Base-by-base conservation (phyloP, 2,113 vertebrate genomes). In the Lepus americanus region DNA sequence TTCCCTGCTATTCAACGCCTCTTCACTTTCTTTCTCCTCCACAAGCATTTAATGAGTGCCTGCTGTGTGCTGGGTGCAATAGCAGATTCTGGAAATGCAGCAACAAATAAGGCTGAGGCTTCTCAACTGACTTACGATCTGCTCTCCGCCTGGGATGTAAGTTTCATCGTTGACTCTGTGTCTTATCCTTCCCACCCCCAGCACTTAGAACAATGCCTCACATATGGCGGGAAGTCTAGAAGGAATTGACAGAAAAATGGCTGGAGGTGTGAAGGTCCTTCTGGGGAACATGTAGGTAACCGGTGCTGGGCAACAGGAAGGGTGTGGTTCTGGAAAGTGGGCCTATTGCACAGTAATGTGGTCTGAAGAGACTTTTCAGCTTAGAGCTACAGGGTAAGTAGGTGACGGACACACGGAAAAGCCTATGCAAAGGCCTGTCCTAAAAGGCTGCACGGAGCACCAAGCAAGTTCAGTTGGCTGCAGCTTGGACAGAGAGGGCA, bases 1-100 rank as follows among this genome's bases (percentile, higher is more conserved):
- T 73, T 88, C 29, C 14, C 53, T 23, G 29, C 61, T 44, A 81
- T 44, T 63, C 53, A 29, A 16, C 14, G 3, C 78, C 44, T 61
- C 33, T 55, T 84, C 19, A 11, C 13, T 73, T 95, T 81, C 82
- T 19, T 94, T 92, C 44, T 59, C 53, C 85, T 74, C 78, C 82
- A 6, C 29, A 66, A 83, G n/a, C 27, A 66, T 77, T 80, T 49
- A 36, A 10, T 36, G 70, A 72, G 25, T 39, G 49, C 85, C 87
- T 92, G 23, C 44, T 82, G 2, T 86, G 36, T 79, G 36, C 53
- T 86, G 70, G 20, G 49, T 72, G 73, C 29, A 61, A 78, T n/a
- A 72, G 77, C 76, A 29, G 55, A 29, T 67, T 84, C 92, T 89
- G 59, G 49, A 80, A 90, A 80, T 33, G 20, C 22, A 76, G 11